phyloP scores from a whole-genome alignment of 2,888 invertebrate species.

The Troides oblongomaculatus region DNA sequence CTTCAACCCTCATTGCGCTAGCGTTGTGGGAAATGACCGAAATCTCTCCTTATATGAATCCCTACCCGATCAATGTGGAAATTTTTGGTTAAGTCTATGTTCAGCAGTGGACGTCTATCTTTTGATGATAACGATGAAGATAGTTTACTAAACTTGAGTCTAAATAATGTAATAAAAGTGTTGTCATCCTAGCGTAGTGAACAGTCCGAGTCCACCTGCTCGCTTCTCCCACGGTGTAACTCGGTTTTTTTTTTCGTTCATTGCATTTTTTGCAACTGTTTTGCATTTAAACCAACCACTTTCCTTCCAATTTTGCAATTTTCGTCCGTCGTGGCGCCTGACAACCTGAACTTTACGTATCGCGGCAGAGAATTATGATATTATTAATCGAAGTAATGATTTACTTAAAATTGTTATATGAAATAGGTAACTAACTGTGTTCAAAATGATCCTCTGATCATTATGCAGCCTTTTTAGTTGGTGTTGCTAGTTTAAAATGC shows the following conservation, averaged over 20 bases:
- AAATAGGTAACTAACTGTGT: no score
- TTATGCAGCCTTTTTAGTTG: no score
- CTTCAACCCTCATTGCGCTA: no score
- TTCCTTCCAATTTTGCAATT: constrained; percentile 73
- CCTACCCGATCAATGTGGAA: no score
- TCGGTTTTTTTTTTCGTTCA: constrained; percentile 39
- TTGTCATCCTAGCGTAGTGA: constrained; percentile 20
- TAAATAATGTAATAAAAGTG: not conserved
- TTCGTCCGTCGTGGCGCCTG: constrained; percentile 50
- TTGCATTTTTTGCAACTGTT: constrained; percentile 52
- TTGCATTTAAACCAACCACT: constrained; percentile 69
- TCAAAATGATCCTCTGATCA: no score
- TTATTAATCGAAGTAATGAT: not conserved
- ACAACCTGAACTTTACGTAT: constrained; percentile 42
- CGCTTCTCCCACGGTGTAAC: constrained; percentile 71
- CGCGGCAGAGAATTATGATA: constrained; percentile 28
- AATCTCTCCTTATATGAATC: no score
- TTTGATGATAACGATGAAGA: no score
- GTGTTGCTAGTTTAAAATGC: no score
- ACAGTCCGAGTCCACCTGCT: constrained; percentile 56
- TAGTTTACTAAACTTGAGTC: no score
- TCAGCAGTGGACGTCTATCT: no score
- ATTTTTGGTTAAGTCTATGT: no score
- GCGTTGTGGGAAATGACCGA: no score
- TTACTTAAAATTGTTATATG: not conserved